phyloP scores from a whole-genome alignment of 2,113 vertebrate genomes.

The Perccottus glenii region DNA sequence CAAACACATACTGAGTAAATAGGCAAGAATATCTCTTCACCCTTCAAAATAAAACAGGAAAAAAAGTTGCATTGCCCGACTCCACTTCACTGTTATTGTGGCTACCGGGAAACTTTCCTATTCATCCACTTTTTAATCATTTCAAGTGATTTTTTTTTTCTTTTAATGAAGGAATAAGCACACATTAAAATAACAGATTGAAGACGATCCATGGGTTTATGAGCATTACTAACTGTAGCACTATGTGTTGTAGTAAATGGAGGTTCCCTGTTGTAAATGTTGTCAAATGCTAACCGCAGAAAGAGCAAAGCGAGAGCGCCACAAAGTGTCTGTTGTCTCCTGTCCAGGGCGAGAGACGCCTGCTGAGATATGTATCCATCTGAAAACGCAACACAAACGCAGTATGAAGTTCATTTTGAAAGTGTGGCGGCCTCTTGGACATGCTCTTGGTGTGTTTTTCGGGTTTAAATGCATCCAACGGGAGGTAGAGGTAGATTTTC shows the following conservation, averaged over 20 bases:
- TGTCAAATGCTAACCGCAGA: constrained; percentile 45
- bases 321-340: constrained; percentile 16
- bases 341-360: not conserved
- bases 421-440: constrained; percentile 4
- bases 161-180: constrained; percentile 50
- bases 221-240: constrained; percentile 54
- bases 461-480: constrained; percentile 68
- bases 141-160: not conserved
- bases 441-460: constrained; percentile 36
- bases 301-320: not conserved
- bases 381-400: not conserved
- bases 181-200: constrained; percentile 58
- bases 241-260: constrained; percentile 59
- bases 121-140: constrained; percentile 54
- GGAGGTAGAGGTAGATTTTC: constrained; percentile 84
- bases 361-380: not conserved
- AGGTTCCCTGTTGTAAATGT: constrained; percentile 57
- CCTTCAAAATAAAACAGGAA: constrained; percentile 50
- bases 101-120: constrained; percentile 64
- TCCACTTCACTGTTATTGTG: constrained; percentile 59
- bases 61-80: constrained; percentile 55
- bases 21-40: constrained; percentile 68
- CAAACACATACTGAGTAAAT: constrained; percentile 79
- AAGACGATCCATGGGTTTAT: constrained; percentile 43
- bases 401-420: constrained; percentile 20